Evolutionary conservation across 2,113 vertebrate species (phyloP), one percentile per base, ranked within the genome.

Genomic region (Tachysurus fulvidraco): DNA sequence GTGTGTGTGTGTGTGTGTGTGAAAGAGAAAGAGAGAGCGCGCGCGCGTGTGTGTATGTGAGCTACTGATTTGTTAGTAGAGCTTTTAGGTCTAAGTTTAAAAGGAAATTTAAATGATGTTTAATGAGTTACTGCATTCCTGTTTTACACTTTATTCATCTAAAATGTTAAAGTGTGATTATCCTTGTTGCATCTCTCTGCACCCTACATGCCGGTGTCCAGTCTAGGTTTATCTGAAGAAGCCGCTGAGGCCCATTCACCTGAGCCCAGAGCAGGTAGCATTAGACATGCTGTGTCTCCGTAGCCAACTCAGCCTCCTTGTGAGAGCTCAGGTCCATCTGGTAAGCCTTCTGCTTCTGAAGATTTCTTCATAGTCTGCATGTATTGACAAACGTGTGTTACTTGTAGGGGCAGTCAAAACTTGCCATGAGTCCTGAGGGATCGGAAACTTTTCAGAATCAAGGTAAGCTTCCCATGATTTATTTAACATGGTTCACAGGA

Each of bases 271-370:
- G 85, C 95, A 95, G 92, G 94, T 96, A 89, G 95, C 94, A 19
- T 86, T 96, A 90, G 95, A 96, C 93, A 95, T 96, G 93, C 67
- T 95, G 89, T 95, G 93, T 90, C 94, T 96, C 0, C 95, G 95
- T 84, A 93, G 94, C 59, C 95, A 96, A 82, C 93, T 96, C 90
- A 95, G 96, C 92, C 93, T 96, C n/a, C 93, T 96, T 83, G 93
- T 96, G 91, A 92, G 94, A 88, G 94, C 94, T 3, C 95, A 96
- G 92, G 95, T 95, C 87, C 93, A 95, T 83, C 94, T 95, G 94
- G 95, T 95, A 87, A 77, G 44, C 44, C 74, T 57, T 44, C 69
- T 44, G 36, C 25, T 67, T 19, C 64, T 79, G 25, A 25, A 9
- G 57, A 73, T 28, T 25, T 77, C 25, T 54, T 25, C 25, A 52